A percentile compares a stretch with the other conserved stretches of the same genome.
These are phyloP conservation scores for Bellardia bayeri DNA, from an alignment of 2,888 invertebrate genomes.

Conservation along the genomic window DNA sequence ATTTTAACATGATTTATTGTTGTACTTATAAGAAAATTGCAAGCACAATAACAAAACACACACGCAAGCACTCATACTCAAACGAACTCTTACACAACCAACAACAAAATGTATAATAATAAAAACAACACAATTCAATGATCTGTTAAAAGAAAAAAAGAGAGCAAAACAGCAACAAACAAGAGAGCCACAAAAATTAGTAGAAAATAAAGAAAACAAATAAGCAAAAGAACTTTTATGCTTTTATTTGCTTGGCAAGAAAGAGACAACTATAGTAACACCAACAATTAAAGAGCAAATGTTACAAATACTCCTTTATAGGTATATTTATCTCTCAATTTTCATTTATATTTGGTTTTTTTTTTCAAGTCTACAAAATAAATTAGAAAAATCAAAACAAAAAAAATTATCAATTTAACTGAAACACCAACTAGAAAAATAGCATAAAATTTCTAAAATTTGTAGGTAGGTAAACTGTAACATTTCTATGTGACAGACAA, in stretches of 20 bases:
- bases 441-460: neutral
- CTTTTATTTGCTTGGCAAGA: neutral
- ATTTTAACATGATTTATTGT: slow-evolving; percentile 26
- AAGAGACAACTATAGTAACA: slow-evolving; percentile 23
- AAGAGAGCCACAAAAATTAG: neutral
- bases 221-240: slow-evolving; percentile 9
- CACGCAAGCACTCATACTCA: neutral
- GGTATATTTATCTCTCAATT: neutral
- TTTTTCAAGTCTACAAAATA: slow-evolving; percentile 15
- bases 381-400: slow-evolving; percentile 8
- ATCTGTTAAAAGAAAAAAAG: slow-evolving; percentile 27
- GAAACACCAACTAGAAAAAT: neutral
- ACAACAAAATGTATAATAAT: neutral
- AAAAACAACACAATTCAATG: slow-evolving; percentile 43
- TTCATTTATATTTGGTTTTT: neutral
- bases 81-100: neutral
- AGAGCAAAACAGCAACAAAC: slow-evolving; percentile 11
- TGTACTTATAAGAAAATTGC: slow-evolving; percentile 5
- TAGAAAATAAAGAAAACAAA: slow-evolving; percentile 26
- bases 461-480: neutral
- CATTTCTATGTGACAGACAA: too few relatives aligned
- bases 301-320: neutral
- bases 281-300: neutral
- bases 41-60: slow-evolving; percentile 14
- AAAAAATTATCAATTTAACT: neutral